Conservation (phyloP, 2,797 vertebrate genomes). For the Microchirus variegatus region DNA sequence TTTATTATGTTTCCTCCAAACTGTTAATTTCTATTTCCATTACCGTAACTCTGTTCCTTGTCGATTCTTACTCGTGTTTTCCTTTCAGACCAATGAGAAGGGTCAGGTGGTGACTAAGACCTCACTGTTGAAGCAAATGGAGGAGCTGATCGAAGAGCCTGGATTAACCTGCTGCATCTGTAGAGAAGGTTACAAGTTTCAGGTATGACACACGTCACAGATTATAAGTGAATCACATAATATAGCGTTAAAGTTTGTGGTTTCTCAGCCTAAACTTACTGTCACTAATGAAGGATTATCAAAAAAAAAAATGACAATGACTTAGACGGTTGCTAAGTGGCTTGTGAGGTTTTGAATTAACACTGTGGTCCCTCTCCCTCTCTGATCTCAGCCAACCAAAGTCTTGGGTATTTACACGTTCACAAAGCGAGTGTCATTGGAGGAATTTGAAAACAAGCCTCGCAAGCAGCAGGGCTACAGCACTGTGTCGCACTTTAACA, state of each 20-base stretch:
- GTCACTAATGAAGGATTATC: too few species aligned
- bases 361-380: not conserved
- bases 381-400: slow-evolving; percentile 89
- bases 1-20: not conserved
- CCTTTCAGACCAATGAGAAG: slow-evolving; percentile 94
- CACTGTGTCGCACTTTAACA: slow-evolving; percentile 99
- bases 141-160: slow-evolving; percentile 97
- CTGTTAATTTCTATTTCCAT: not conserved
- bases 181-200: slow-evolving; percentile 98
- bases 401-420: slow-evolving; percentile 98
- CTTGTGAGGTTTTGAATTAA: slow-evolving; percentile 7
- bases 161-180: slow-evolving; percentile 99
- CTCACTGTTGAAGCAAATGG: slow-evolving; percentile 97
- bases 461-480: slow-evolving; percentile 99
- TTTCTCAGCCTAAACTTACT: too few species aligned
- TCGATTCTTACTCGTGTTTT: slow-evolving; percentile 15
- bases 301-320: too few species aligned
- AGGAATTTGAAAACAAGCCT: slow-evolving; percentile 97
- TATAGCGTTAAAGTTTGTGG: too few species aligned
- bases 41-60: not conserved
- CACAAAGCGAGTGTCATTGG: slow-evolving; percentile 94
- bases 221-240: too few species aligned
- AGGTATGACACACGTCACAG: slow-evolving; percentile 77
- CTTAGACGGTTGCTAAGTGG: too few species aligned
- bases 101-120: slow-evolving; percentile 99